These are phyloP conservation scores for Graptemys geographica DNA, from an alignment of 2,797 vertebrate species.

Conservation along the genomic window DNA sequence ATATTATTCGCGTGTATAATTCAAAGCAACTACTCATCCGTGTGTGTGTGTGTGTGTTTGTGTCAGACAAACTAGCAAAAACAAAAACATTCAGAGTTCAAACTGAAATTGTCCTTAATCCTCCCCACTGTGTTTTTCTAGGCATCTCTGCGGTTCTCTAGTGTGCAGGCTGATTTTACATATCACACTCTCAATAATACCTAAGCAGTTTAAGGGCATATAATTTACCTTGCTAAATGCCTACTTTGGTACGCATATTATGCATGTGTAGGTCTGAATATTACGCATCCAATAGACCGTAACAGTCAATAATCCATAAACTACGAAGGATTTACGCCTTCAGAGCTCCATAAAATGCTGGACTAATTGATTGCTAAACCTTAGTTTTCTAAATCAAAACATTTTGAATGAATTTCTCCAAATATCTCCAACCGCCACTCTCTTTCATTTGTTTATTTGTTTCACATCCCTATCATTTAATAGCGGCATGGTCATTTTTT, in stretches of 20 bases:
- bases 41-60: too few species aligned
- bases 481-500: background rate
- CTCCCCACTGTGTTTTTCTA: background rate
- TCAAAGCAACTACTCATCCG: background rate
- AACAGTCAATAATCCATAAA: constrained; percentile 44
- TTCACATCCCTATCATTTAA: background rate
- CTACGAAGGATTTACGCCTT: constrained; percentile 49
- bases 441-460: too few species aligned
- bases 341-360: background rate
- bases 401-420: background rate
- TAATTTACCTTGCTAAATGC: constrained; percentile 32
- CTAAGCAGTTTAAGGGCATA: background rate
- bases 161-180: background rate
- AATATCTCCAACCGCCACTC: background rate
- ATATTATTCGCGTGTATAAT: background rate
- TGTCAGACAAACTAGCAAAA: background rate
- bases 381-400: constrained; percentile 2
- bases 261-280: background rate
- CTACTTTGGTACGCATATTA: constrained; percentile 18
- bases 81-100: background rate
- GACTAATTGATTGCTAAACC: constrained; percentile 30
- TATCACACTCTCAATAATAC: background rate
- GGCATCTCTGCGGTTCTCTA: too few species aligned
- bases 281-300: background rate
- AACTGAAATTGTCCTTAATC: background rate